Evolutionary conservation across 2,888 invertebrate genomes (phyloP), one percentile per base, ranked within the genome.

Genomic region (Nyleta sp.): DNA sequence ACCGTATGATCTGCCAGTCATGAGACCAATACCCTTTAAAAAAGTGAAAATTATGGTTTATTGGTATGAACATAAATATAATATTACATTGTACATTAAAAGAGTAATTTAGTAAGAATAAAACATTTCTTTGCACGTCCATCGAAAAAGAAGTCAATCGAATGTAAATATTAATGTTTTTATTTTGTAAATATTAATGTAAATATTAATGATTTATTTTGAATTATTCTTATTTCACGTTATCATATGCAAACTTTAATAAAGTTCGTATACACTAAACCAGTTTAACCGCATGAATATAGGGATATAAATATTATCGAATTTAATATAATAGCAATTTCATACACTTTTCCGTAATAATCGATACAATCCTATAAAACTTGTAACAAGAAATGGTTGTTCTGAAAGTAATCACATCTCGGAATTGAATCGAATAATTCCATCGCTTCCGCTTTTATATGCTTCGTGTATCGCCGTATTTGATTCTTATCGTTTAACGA

Each of bases 401-500:
- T 71, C 38, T n/a, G 13, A 60, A 77, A 67, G 65, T 67, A 77
- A 67, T 77, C 77, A 77, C 28, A 77, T 55, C 10, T 11, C 33
- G 24, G 60, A 72, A 77, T 65, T 77, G 67, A 72, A 77, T 53
- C 38, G 65, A 72, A 65, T 60, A 77, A 60, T 65, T 59, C 22
- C 71, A 35, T 71, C 40, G 76, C 59, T 57, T 70, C 13, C 24
- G 42, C 20, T 59, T 52, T 67, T 71, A 22, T 65, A 40, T 55
- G 55, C 71, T 72, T 72, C 71, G 67, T 78, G 73, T 71, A 65
- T 64, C 31, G 53, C 52, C 42, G 52, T 62, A 68, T 78, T 68
- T 78, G 78, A 78, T 73, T 70, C 73, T 78, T 78, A 78, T 78
- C 78, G 78, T 70, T 78, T 64, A 73, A 64, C 68, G 73, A 78